Evolutionary conservation across 2,888 invertebrate species (phyloP), one percentile per base, ranked within the genome.

Genomic region (Orchestes rusci): DNA sequence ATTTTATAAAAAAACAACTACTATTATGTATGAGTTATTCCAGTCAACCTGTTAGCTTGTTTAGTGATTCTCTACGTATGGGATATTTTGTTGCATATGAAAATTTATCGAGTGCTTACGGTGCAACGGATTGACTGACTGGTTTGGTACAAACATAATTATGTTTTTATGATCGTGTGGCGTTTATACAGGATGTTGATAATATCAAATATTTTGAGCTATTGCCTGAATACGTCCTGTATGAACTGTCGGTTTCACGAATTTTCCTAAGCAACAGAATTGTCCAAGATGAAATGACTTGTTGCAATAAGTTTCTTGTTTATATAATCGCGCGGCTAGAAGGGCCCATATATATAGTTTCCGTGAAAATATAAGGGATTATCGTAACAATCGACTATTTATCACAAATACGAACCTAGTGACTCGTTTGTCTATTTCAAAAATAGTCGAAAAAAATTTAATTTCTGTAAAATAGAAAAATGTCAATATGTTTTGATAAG

Each of bases 1-100:
- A 67, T 68, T 67, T 67, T 68, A 67, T 61, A 57, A 61, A 57
- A 51, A 53, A 53, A 59, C 52, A 52, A 58, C 62, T 63, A 62
- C 57, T 60, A 58, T 60, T 64, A 63, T 57, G 61, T 63, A 62
- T 65, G 62, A 66, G 62, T 65, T 60, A 63, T 62, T 66, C 62
- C 61, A 65, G 64, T 66, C 63, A 65, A 42, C 51, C 48, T 46
- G 51, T 53, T 56, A 44, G 47, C 36, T 48, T 43, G 40, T 49
- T 43, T 45, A 38, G 43, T 43, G 43, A 46, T 50, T 45, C 42
- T 29, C 39, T 43, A 39, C 31, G 31, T 43, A 34, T 29, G 23
- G n/a, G n/a, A n/a, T n/a, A n/a, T n/a, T n/a, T n/a, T n/a, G n/a
- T n/a, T n/a, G n/a, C n/a, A n/a, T n/a, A n/a, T n/a, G n/a, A n/a